Conservation (phyloP, 2,888 invertebrate species). For the Timema podura region DNA sequence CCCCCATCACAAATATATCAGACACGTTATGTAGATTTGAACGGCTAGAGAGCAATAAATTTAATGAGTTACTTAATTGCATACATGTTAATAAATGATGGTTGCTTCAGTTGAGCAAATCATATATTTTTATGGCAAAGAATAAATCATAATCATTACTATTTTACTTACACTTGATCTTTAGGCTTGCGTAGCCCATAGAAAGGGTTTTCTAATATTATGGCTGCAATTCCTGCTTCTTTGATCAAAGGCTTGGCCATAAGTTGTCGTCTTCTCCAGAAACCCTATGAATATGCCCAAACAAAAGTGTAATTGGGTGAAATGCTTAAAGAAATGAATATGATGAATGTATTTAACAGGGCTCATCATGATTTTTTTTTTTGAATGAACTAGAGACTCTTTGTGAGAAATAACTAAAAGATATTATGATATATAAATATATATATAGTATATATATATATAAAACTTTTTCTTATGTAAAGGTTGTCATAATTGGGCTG, state of each 20-base stretch:
- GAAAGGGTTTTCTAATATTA: conserved; percentile 95
- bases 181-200: conserved; percentile 86
- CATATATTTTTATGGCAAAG: background rate
- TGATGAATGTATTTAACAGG: too few species aligned
- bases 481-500: too few species aligned
- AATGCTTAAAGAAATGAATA: conserved; percentile 48
- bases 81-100: background rate
- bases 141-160: background rate
- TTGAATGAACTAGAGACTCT: too few species aligned
- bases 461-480: too few species aligned
- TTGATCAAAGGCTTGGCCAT: conserved; percentile 89
- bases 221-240: conserved; percentile 85
- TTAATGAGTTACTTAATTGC: background rate
- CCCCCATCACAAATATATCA: conserved; percentile 99
- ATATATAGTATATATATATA: too few species aligned
- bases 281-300: conserved; percentile 58
- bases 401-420: too few species aligned
- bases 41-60: conserved; percentile 53
- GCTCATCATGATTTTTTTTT: too few species aligned
- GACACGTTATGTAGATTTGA: conserved; percentile 92
- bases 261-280: conserved; percentile 82
- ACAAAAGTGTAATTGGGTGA: conserved; percentile 63
- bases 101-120: background rate
- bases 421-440: too few species aligned
- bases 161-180: conserved; percentile 67